Evolutionary conservation across 1,140 invertebrate genomes (phyloP), one percentile per base, ranked within the genome.

Genomic region (Drosophila funebris): DNA sequence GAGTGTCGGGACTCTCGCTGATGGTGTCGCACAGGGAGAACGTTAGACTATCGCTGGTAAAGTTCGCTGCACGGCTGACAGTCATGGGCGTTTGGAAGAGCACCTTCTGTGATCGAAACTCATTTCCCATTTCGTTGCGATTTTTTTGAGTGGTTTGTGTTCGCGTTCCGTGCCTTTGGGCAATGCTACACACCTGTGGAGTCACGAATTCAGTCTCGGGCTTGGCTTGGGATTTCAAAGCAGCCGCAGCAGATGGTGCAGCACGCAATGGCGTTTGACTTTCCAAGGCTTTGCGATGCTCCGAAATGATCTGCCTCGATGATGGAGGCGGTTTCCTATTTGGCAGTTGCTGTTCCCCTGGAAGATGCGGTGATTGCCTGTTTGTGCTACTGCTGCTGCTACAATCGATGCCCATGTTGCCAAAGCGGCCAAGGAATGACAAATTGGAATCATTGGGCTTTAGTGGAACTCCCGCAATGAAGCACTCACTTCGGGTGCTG

Each of bases 31-130:
- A 90, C 4, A 91, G 62, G 2, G 89, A 91, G 29, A 91, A 74
- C 4, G 63, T 78, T n/a, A 90, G 61, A 43, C 83, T 91, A 22
- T 90, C 77, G 16, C 75, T 81, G 37, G 76, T 44, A 11, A 90
- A 73, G 2, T 76, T 76, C 4, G 78, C 75, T 3, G 66, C 68
- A 0, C 88, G 88, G 22, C 82, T 79, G 0, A 90, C 84, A 7
- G 90, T 78, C 78, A 90, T 90, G 2, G 91, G 91, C 4, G 91
- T 92, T 46, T 90, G 87, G 58, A 92, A 92, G 3, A 92, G 77
- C 4, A 91, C 85, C 44, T 92, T 92, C 22, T 91, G 91, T 0
- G 90, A 79, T 18, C 89, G 84, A 56, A 92, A 91, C 39, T 91
- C 90, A 64, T 80, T 91, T 3, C 41, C 69, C n/a, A 69, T 31